phyloP scores from a whole-genome alignment of 2,888 invertebrate genomes.

The Cosmia pyralina region DNA sequence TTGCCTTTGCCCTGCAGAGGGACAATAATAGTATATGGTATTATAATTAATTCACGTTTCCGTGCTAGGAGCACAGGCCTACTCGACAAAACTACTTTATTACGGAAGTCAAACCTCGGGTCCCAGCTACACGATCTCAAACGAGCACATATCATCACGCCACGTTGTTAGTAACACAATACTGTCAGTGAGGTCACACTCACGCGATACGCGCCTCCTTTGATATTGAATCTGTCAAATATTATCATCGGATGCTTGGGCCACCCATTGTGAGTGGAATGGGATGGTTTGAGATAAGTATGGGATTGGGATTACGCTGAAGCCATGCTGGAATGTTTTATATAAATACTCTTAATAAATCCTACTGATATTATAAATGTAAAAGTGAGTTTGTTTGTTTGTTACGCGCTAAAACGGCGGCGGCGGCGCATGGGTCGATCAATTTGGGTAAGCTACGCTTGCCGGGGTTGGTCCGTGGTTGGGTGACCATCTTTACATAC shows the following conservation, averaged over 20 bases:
- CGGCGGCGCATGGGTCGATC: no score
- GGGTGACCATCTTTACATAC: no score
- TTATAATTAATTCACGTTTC: no score
- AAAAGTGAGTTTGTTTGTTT: no score
- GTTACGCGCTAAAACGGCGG: no score
- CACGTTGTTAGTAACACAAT: conserved; percentile 19
- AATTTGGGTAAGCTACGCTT: no score
- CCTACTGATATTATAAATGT: no score
- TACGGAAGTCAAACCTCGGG: conserved; percentile 10
- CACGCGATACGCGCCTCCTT: conserved; percentile 7
- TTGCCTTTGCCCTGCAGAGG: no score
- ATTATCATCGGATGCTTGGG: not conserved
- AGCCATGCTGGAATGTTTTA: not conserved
- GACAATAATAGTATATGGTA: no score
- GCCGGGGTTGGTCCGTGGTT: no score
- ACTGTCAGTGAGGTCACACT: not conserved
- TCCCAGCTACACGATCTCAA: not conserved
- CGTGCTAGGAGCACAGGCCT: not conserved
- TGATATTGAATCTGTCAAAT: conserved; percentile 28
- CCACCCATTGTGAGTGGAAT: conserved; percentile 17
- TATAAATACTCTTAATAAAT: no score
- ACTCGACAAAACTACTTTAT: not conserved
- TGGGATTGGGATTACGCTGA: not conserved
- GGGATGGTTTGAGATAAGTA: no score
- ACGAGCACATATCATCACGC: not conserved